These are phyloP conservation scores for Resseliella maxima DNA, from an alignment of 2,888 invertebrate genomes.

Conservation along the genomic window DNA sequence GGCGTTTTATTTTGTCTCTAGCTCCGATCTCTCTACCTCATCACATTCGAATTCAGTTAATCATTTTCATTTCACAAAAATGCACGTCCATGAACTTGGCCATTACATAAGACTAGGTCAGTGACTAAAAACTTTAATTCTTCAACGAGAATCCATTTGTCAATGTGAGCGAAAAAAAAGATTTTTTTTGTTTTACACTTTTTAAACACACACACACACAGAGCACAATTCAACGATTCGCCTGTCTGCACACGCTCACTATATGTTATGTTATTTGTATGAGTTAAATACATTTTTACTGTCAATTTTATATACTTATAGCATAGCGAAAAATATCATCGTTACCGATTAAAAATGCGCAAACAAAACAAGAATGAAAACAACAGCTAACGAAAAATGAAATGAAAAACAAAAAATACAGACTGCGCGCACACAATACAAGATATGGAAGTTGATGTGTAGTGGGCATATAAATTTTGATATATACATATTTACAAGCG, in stretches of 20 bases:
- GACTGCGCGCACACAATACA: neutral
- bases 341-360: too few species aligned
- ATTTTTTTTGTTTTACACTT: neutral
- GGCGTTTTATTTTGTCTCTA: neutral
- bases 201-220: too few species aligned
- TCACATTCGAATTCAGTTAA: neutral
- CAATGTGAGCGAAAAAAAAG: neutral
- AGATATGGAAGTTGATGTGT: too few species aligned
- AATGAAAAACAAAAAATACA: neutral
- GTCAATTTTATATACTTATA: neutral
- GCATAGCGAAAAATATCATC: neutral
- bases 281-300: neutral
- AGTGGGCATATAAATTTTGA: neutral
- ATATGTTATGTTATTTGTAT: neutral
- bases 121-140: slow-evolving; percentile 54
- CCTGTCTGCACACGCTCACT: neutral
- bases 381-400: neutral
- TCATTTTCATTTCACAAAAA: neutral
- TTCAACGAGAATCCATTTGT: neutral
- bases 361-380: too few species aligned
- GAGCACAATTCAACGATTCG: neutral
- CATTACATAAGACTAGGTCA: slow-evolving; percentile 54
- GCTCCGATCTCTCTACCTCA: neutral
- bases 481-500: neutral
- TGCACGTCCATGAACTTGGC: slow-evolving; percentile 55